Evolutionary conservation across 2,113 vertebrate genomes (phyloP).

Genomic region (Scophthalmus maximus): DNA sequence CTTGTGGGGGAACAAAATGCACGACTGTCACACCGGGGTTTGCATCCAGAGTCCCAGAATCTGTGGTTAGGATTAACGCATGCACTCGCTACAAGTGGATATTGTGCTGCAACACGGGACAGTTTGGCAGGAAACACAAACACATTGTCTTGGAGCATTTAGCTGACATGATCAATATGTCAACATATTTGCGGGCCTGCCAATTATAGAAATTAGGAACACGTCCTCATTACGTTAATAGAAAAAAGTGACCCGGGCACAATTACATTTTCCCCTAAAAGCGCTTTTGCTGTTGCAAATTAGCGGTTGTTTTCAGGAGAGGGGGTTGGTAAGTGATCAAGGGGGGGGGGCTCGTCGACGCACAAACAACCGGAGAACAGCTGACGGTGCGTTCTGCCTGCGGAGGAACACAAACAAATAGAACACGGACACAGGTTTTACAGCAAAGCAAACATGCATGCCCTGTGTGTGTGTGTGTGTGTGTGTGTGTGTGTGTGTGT

Average conservation of each 20-base stretch:
- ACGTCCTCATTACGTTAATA: background rate
- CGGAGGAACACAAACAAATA: conserved; percentile 36
- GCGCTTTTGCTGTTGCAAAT: background rate
- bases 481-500: no score
- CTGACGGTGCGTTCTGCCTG: conserved; percentile 33
- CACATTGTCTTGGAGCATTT: background rate
- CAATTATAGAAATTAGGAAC: background rate
- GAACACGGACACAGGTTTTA: conserved; percentile 22
- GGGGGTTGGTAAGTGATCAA: no score
- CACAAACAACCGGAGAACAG: conserved; percentile 35
- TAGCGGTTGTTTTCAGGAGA: background rate
- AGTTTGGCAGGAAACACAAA: background rate
- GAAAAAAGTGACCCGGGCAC: background rate
- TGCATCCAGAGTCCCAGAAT: no score
- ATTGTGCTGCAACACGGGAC: background rate
- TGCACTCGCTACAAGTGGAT: background rate
- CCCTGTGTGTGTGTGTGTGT: conserved; percentile 11
- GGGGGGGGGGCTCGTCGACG: no score
- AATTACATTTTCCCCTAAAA: background rate
- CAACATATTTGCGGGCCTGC: no score
- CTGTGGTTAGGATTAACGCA: no score
- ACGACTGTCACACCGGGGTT: no score
- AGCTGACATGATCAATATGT: no score
- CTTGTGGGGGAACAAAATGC: no score
- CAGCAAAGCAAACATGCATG: conserved; percentile 29